Evolutionary conservation across 2,797 vertebrate genomes (phyloP), one percentile per base, ranked within the genome.

Genomic region (Coregonus ussuriensis): DNA sequence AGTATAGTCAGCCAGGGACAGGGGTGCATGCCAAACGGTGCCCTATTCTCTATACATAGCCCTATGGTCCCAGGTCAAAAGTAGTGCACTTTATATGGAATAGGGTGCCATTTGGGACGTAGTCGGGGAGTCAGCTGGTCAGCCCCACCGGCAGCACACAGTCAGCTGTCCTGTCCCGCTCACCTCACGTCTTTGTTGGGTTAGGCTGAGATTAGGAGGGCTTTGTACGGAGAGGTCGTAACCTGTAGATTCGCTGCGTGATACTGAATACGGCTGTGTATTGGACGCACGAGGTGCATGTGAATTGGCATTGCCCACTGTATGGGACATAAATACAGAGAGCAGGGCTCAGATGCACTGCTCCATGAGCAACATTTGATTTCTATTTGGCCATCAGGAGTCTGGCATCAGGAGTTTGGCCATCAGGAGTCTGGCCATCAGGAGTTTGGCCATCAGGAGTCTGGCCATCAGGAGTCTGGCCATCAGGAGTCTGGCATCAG

Each of bases 321-420:
- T 47, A 47, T 47, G 7, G 41, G 41, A 47, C 7, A 1, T 47
- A 9, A 47, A 9, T 4, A 54, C 14, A 54, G 81, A 33, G 31
- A 33, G 31, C 25, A 70, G 74, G 59, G 75, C 87, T 91, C 88
- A 63, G 21, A 81, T 89, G 67, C 89, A 71, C 87, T 72, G 70
- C 74, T 90, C 81, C 84, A 87, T 89, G 83, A 88, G 82, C 78
- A 91, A 89, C 90, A 91, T 92, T 91, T 93, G 91, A 87, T 93
- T 92, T 92, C 90, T 89, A 91, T 93, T 93, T 91, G 79, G 79
- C 83, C 85, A 84, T 89, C 85, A 82, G 80, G 25, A 25, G 25
- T 25, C 25, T 25, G 25, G 25, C 25, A 25, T 21, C 21, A 21
- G 21, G 21, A 21, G 21, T 21, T 0, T 21, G 21, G 21, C 21